A percentile compares a stretch with the other conserved stretches of the same genome.
Conservation (phyloP, 2,888 invertebrate species). For the Strigamia maritima region DNA sequence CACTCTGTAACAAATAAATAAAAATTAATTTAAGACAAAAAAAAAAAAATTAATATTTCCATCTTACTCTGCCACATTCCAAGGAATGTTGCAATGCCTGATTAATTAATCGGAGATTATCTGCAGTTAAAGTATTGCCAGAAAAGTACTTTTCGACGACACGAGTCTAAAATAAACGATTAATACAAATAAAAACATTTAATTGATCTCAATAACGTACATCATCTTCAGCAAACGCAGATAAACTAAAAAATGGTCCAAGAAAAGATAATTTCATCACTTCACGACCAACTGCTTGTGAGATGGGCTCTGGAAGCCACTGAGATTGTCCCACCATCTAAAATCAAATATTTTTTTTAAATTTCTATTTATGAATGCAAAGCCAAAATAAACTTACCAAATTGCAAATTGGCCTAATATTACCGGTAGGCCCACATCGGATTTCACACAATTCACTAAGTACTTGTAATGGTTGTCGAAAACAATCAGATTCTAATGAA, state of each 20-base stretch:
- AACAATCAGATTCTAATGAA: conserved; percentile 66
- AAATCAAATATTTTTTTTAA: conserved; percentile 31
- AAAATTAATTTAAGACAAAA: background rate
- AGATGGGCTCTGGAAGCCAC: conserved; percentile 69
- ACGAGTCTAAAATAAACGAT: conserved; percentile 28
- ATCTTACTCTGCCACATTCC: conserved; percentile 38
- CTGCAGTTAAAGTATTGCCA: conserved; percentile 41
- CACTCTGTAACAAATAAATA: conserved; percentile 53
- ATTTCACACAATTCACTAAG: conserved; percentile 78
- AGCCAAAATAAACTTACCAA: conserved; percentile 48
- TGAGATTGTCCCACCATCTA: conserved; percentile 58
- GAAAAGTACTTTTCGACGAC: conserved; percentile 42
- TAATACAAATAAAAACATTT: conserved; percentile 36
- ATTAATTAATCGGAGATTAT: conserved; percentile 40
- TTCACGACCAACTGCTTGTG: conserved; percentile 78
- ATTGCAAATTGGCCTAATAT: conserved; percentile 71
- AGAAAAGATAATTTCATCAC: conserved; percentile 78
- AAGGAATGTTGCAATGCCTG: conserved; percentile 41
- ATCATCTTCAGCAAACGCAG: conserved; percentile 90
- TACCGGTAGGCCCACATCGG: conserved; percentile 64
- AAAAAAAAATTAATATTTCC: background rate
- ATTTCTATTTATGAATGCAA: background rate
- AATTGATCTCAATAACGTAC: conserved; percentile 51
- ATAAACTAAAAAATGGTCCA: conserved; percentile 87
- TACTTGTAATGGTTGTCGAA: conserved; percentile 66